phyloP scores from a whole-genome alignment of 1,140 invertebrate species.

The Zaprionus ornatus region DNA sequence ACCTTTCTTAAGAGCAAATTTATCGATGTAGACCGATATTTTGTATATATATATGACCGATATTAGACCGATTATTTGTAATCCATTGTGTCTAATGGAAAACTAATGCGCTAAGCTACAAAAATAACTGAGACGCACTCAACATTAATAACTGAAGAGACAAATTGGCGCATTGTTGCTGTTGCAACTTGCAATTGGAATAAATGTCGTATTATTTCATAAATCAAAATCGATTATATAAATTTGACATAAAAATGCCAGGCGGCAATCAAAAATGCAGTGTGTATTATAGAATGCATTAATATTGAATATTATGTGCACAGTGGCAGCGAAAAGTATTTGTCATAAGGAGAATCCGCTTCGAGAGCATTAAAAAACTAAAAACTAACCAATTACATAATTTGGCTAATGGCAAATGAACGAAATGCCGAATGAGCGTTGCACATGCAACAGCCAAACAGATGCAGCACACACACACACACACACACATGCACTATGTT shows the following conservation, averaged over 20 bases:
- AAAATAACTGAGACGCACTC: too few species aligned
- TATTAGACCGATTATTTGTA: too few species aligned
- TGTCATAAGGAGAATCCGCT: conserved; percentile 16
- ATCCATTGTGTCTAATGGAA: too few species aligned
- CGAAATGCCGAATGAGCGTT: conserved; percentile 14
- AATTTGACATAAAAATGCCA: neutral
- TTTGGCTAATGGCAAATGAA: conserved; percentile 48
- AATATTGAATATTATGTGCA: neutral
- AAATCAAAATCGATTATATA: neutral
- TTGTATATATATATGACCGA: too few species aligned
- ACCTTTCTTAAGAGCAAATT: too few species aligned
- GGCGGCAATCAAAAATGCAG: neutral
- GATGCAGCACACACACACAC: conserved; percentile 8
- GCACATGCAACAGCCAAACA: conserved; percentile 25
- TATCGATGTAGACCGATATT: too few species aligned
- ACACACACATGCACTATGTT: neutral
- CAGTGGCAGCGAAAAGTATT: conserved; percentile 20
- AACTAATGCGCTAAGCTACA: too few species aligned
- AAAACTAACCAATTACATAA: conserved; percentile 48
- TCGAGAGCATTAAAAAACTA: conserved; percentile 20
- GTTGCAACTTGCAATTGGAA: too few species aligned
- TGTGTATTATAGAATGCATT: neutral
- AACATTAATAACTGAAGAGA: too few species aligned
- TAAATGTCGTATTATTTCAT: neutral
- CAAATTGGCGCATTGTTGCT: too few species aligned